phyloP scores from a whole-genome alignment of 2,113 vertebrate genomes.

The Onychostoma macrolepis region DNA sequence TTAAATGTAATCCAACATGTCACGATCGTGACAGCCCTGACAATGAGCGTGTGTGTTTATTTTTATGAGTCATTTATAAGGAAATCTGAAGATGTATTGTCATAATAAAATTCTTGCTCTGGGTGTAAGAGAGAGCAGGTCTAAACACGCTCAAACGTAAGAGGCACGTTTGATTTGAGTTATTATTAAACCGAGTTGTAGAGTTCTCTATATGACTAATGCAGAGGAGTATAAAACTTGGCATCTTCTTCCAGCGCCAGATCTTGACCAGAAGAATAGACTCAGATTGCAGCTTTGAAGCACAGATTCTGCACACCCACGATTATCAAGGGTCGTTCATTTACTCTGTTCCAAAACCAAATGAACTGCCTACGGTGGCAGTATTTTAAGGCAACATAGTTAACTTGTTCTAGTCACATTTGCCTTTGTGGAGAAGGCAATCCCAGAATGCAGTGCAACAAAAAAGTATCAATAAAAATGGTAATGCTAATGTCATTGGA shows the following conservation, averaged over 20 bases:
- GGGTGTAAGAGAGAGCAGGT: slow-evolving; percentile 17
- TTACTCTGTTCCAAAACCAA: background rate
- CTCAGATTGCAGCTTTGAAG: slow-evolving; percentile 17
- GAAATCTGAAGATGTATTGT: background rate
- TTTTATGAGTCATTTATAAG: slow-evolving; percentile 10
- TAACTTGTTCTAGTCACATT: background rate
- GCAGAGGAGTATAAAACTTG: slow-evolving; percentile 7
- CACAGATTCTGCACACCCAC: slow-evolving; percentile 16
- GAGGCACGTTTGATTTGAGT: slow-evolving; percentile 1
- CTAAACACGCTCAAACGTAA: slow-evolving; percentile 19
- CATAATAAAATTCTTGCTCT: background rate
- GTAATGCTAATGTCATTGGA: too few species aligned
- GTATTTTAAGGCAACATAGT: background rate
- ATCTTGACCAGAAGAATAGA: slow-evolving; percentile 12
- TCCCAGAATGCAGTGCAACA: background rate
- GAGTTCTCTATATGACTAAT: slow-evolving; percentile 30
- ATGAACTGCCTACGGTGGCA: background rate
- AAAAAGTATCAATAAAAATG: background rate
- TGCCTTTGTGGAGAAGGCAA: background rate
- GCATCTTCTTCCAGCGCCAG: background rate
- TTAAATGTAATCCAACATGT: background rate
- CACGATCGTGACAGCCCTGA: background rate
- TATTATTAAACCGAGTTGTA: slow-evolving; percentile 25
- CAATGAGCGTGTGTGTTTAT: slow-evolving; percentile 12
- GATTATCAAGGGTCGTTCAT: slow-evolving; percentile 1